Evolutionary conservation across 30 jellyfish, hydroid and myxozoan genomes (phyloP), one percentile per base, ranked within the genome.

Genomic region (Hydra vulgaris): DNA sequence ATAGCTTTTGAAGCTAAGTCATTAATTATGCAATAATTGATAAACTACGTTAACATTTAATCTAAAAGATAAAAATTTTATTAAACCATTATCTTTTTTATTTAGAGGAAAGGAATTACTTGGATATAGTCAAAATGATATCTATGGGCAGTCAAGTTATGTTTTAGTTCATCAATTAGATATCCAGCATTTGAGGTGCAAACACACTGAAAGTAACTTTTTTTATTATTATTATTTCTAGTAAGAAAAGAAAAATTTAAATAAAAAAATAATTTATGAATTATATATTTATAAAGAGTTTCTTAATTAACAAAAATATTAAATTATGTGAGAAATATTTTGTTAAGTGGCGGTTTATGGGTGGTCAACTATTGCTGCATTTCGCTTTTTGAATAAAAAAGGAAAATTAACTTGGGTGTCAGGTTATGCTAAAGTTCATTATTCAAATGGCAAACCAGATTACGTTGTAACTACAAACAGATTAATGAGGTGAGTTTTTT

Each of bases 91-190:
- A n/a, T n/a, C n/a, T n/a, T n/a, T n/a, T n/a, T n/a, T n/a, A n/a
- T n/a, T 18, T 78, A 91, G 98, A 40, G 98, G 98, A 18, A 91
- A 86, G 72, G 98, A 91, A 25, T 70, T 86, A 76, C 86, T 91
- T 76, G 98, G 98, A 7, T 91, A 91, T 52, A 87, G 96, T 12
- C 86, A 91, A 85, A 91, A 91, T 74, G 98, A 91, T 71, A 18
- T 91, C 40, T 82, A 86, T 72, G 98, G 98, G 20, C 81, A 92
- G 22, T 91, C 98, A 25, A 91, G 98, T 76, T 91, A 86, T 56
- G 95, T 91, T 56, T 78, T 91, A 96, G 98, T 86, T n/a, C 96
- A 91, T 80, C 71, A 94, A 27, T 82, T 92, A n/a, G 98, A 91
- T 67, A 26, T 87, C 27, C 98, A 91, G 78, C 98, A 91, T 66